A percentile compares a stretch with the other conserved stretches of the same genome.
Conservation (phyloP, 2,888 invertebrate species). For the Coecobrya sp. region DNA sequence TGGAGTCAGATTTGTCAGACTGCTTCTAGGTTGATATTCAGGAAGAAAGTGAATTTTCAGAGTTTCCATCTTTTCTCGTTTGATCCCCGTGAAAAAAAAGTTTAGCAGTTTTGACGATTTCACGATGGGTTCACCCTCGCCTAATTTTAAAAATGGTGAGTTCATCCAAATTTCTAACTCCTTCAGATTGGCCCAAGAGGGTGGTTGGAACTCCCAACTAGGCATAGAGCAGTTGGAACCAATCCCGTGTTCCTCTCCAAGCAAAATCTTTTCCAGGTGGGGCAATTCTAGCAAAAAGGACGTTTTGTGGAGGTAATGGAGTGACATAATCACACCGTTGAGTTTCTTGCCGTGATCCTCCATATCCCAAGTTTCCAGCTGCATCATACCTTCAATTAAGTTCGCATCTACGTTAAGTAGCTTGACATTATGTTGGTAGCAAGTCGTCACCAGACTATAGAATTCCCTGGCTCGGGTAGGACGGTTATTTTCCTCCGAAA, state of each 20-base stretch:
- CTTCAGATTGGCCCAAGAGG: neutral
- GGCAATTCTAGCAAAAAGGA: neutral
- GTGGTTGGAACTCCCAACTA: neutral
- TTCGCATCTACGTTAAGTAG: too few species aligned
- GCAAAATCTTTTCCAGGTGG: neutral
- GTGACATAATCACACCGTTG: neutral
- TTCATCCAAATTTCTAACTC: neutral
- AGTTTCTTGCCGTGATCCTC: neutral
- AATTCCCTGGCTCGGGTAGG: too few species aligned
- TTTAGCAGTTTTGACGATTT: neutral
- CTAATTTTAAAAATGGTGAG: neutral
- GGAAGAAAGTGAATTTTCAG: neutral
- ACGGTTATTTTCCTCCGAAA: too few species aligned
- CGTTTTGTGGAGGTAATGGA: neutral
- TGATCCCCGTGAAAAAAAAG: neutral
- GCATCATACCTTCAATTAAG: too few species aligned
- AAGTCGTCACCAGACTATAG: too few species aligned
- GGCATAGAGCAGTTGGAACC: neutral
- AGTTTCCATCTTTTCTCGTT: neutral
- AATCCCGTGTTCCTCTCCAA: neutral
- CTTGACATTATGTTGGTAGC: too few species aligned
- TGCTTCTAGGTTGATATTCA: neutral
- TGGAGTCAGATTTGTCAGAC: too few species aligned
- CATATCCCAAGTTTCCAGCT: neutral
- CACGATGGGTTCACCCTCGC: too few species aligned